Conservation (phyloP, 2,113 vertebrate genomes). For the Anseranas semipalmata region DNA sequence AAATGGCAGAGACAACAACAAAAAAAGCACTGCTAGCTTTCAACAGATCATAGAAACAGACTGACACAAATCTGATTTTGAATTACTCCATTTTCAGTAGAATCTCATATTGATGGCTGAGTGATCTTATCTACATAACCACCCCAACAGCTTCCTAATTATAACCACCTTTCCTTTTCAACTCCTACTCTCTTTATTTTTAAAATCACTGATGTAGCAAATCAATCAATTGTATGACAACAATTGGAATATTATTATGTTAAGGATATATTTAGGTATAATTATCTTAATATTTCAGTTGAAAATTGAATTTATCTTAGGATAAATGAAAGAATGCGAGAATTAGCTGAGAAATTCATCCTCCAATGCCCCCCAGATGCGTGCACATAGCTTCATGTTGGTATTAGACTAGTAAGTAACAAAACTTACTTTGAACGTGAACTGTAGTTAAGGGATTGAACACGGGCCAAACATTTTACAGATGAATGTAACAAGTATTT, state of each 20-base stretch:
- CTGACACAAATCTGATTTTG: background rate
- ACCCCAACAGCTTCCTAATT: background rate
- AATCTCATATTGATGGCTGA: background rate
- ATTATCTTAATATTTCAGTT: background rate
- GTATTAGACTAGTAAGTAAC: background rate
- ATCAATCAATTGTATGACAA: background rate
- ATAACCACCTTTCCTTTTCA: background rate
- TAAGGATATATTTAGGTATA: background rate
- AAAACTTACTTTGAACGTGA: background rate
- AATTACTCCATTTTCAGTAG: background rate
- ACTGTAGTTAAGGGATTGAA: background rate
- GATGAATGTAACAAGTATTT: background rate
- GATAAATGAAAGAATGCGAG: background rate
- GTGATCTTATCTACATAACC: background rate
- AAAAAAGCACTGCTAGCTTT: background rate
- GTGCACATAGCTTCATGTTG: background rate
- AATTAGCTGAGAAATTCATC: background rate
- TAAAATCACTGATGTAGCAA: background rate
- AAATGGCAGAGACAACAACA: background rate
- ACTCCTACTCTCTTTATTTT: background rate
- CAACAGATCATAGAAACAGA: background rate
- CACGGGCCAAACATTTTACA: background rate
- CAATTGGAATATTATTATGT: background rate
- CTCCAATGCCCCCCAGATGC: background rate
- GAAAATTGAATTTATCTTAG: background rate